Evolutionary conservation across 1,140 invertebrate genomes (phyloP), one percentile per base, ranked within the genome.

Genomic region (Drosophila pachea): DNA sequence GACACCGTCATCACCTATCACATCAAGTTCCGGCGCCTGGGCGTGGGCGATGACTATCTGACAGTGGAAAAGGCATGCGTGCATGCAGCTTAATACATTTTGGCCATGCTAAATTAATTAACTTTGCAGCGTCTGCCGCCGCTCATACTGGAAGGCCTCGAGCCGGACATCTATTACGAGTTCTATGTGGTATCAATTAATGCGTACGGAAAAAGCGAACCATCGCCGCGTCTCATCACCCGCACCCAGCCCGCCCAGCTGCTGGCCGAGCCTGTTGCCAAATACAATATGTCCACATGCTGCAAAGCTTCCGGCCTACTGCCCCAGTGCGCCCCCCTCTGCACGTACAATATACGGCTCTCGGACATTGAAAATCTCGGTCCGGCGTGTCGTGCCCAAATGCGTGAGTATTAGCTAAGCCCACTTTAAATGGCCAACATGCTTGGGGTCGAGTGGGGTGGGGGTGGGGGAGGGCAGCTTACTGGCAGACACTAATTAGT

Each of bases 131-230:
- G 92, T 14, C 92, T 92, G 71, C 92, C 94, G 32, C 95, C 95
- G 5, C 94, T 92, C 75, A 93, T 96, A 62, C 87, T 96, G 62
- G 94, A 95, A 90, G 91, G 93, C 70, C 90, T 96, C 22, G 91
- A 93, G 73, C 92, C 93, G 5, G 92, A 94, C 78, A 92, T 93
- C 2, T 92, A 94, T 73, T 96, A 97, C 84, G 95, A 97, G 88
- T 94, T 95, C 61, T 96, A 93, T 78, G 93, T 96, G 12, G 93
- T 94, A 75, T 94, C 95, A n/a, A 92, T 94, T 22, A 97, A 97
- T 89, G 91, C 92, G 4, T 94, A 95, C 77, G 95, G 95, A 5
- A 91, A 94, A 14, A 94, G 95, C 12, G 92, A 94, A 66, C 91
- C 94, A 1, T 96, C 95, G 9, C 91, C 93, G 9, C 91, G 95